Evolutionary conservation across 2,113 vertebrate species (phyloP), one percentile per base, ranked within the genome.

Genomic region (Oreotrochilus melanogaster): DNA sequence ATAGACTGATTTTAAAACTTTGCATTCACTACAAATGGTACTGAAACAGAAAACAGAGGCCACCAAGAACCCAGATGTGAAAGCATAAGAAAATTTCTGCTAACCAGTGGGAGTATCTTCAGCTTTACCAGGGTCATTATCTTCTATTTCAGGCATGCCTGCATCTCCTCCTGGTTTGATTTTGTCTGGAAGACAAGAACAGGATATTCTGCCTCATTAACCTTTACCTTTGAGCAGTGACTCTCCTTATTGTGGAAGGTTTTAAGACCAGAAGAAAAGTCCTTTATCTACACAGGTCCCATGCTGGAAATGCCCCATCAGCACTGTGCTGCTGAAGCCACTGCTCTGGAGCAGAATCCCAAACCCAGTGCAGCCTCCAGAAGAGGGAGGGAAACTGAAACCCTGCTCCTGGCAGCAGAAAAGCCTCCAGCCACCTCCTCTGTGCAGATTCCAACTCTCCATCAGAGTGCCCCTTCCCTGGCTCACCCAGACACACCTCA

Each of bases 121-220:
- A 12, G 95, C 97, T 97, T 99, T 99, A 51, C 98, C 98, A 79
- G 99, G 98, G 86, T 99, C 99, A 56, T 99, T 99, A 96, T 99
- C 99, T 97, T 99, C 99, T 97, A 99, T 99, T 73, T 98, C 99
- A 81, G 99, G 99, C 99, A 99, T 99, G 76, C 99, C 99, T 79
- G 99, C 99, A 91, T 99, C 99, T 97, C 98, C 98, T 92, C 98
- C 98, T 73, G 97, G 95, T 89, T 99, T 99, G 30, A 98, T 97
- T 96, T 99, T 97, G 72, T 99, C 99, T 97, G 98, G 95, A 97
- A 97, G 93, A 86, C 57, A 97, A 91, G 57, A 86, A 95, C 3
- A 95, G 70, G 28, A 90, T 37, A 47, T 70, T 60, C 50, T 75
- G 53, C 71, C 50, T 95, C 88, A 89, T 7, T 67, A 65, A 69